Percentiles rank a stretch among this genome's conserved stretches.
Conservation (phyloP, 2,888 invertebrate species). For the Nymphalis c-album region DNA sequence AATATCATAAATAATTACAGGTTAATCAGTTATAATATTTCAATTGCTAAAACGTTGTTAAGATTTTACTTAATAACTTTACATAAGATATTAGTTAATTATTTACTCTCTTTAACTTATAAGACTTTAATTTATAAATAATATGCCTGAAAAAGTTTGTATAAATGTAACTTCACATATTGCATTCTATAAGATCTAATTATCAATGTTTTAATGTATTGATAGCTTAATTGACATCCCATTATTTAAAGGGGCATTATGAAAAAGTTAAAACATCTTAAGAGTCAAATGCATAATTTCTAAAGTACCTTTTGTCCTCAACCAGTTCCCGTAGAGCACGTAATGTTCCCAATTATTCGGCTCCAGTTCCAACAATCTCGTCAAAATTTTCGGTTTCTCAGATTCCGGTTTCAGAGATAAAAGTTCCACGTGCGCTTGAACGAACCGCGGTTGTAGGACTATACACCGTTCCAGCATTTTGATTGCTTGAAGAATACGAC, state of each 20-base stretch:
- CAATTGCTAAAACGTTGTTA: too few species aligned
- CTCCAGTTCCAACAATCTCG: slow-evolving; percentile 83
- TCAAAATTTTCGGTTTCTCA: slow-evolving; percentile 81
- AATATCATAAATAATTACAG: too few species aligned
- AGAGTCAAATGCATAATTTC: not conserved
- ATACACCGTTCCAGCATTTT: slow-evolving; percentile 86
- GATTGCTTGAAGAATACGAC: slow-evolving; percentile 83
- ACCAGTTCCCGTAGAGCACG: slow-evolving; percentile 87
- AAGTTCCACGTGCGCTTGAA: slow-evolving; percentile 86
- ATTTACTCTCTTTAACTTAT: too few species aligned
- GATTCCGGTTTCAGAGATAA: slow-evolving; percentile 81
- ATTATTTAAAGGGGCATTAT: not conserved
- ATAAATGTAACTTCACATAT: too few species aligned
- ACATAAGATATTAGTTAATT: too few species aligned
- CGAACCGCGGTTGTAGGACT: slow-evolving; percentile 84
- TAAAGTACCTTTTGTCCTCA: slow-evolving; percentile 80
- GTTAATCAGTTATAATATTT: too few species aligned
- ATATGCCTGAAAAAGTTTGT: too few species aligned
- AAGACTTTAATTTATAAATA: too few species aligned
- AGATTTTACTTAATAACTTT: too few species aligned
- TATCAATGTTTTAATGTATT: too few species aligned
- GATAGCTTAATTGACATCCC: too few species aligned
- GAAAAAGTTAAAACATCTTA: not conserved
- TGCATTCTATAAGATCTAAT: too few species aligned
- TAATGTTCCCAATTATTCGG: slow-evolving; percentile 86